phyloP scores from a whole-genome alignment of 1,140 invertebrate genomes.

The Bombyx mandarina region DNA sequence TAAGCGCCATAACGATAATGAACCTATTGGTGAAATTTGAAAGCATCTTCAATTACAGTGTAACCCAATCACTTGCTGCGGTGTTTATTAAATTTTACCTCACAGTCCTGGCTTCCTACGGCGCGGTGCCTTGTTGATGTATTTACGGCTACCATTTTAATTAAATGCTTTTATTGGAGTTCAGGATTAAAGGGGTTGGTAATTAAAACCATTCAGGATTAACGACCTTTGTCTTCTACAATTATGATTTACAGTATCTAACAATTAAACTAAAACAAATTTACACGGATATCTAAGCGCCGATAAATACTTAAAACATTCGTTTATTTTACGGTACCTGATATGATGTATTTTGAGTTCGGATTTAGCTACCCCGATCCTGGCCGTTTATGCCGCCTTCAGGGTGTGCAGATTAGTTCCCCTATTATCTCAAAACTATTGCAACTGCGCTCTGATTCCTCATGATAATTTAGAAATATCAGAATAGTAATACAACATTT shows the following conservation, averaged over 20 bases:
- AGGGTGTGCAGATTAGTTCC: neutral
- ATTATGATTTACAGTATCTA: conserved; percentile 55
- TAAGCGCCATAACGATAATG: too few species aligned
- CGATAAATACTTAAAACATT: neutral
- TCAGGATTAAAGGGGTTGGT: conserved; percentile 44
- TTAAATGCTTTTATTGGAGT: conserved; percentile 52
- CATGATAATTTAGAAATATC: too few species aligned
- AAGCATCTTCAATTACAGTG: too few species aligned
- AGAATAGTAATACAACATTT: too few species aligned
- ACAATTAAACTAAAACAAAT: conserved; percentile 13
- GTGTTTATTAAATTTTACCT: conserved; percentile 18
- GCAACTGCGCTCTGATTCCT: too few species aligned
- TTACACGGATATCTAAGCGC: neutral
- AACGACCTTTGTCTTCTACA: conserved; percentile 50
- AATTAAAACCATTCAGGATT: conserved; percentile 53
- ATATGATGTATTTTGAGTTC: neutral
- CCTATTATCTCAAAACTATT: neutral
- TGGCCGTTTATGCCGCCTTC: neutral
- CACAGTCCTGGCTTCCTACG: conserved; percentile 10
- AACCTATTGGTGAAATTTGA: too few species aligned
- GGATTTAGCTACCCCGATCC: neutral
- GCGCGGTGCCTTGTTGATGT: conserved; percentile 15
- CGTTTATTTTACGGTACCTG: neutral
- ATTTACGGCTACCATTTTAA: conserved; percentile 44
- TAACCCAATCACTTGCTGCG: conserved; percentile 8